Percentiles rank a stretch among this genome's conserved stretches.
Evolutionary conservation across 2,888 invertebrate genomes (phyloP).

Genomic region (Drosophila mimetica): DNA sequence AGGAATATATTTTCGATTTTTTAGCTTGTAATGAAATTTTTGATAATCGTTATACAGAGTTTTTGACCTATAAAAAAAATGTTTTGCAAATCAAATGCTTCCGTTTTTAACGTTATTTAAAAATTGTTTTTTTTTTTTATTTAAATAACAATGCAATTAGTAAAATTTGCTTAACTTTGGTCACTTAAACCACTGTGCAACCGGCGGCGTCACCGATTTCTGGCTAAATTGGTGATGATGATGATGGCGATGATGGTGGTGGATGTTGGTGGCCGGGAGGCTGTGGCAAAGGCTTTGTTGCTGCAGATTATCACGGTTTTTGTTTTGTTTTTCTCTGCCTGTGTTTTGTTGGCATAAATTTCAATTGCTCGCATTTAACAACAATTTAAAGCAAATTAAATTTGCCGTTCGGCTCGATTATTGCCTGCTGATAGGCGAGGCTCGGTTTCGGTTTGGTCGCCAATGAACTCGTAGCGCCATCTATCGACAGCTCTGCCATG

Average conservation of each 20-base stretch:
- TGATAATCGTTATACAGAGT: too few species aligned
- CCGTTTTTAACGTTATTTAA: too few species aligned
- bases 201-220: slow-evolving; percentile 58
- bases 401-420: slow-evolving; percentile 68
- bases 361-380: slow-evolving; percentile 80
- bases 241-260: slow-evolving; percentile 32
- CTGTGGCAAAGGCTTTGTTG: slow-evolving; percentile 17
- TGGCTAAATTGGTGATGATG: slow-evolving; percentile 77
- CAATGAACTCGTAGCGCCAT: slow-evolving; percentile 45
- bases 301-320: slow-evolving; percentile 65
- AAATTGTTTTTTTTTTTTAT: too few species aligned
- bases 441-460: slow-evolving; percentile 6
- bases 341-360: slow-evolving; percentile 71
- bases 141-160: not conserved
- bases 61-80: too few species aligned
- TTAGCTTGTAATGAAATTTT: too few species aligned
- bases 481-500: slow-evolving; percentile 73
- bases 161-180: not conserved
- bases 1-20: too few species aligned
- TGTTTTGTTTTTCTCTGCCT: slow-evolving; percentile 29
- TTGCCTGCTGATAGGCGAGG: slow-evolving; percentile 73
- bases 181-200: slow-evolving; percentile 2
- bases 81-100: too few species aligned
- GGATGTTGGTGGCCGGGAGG: slow-evolving; percentile 23
- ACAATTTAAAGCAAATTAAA: slow-evolving; percentile 79